A percentile compares a stretch with the other conserved stretches of the same genome.
Evolutionary conservation across 1,140 invertebrate species (phyloP).

Genomic region (Varroa destructor): DNA sequence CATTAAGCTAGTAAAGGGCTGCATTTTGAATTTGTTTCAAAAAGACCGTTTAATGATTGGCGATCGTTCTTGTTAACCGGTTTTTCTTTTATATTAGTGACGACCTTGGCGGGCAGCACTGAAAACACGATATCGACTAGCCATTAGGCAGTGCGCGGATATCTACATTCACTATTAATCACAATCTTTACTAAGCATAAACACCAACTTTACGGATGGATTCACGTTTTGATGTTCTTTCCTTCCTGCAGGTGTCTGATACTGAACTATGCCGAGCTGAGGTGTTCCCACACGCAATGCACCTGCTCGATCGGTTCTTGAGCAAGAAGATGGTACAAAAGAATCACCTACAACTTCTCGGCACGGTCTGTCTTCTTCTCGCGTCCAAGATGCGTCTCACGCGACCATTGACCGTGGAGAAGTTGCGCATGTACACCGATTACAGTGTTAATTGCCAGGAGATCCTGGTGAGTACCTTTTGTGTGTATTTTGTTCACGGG

Average conservation of each 20-base stretch:
- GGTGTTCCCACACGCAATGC: conserved; percentile 75
- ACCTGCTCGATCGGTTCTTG: conserved; percentile 82
- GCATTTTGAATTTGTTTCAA: no score
- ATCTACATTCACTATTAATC: no score
- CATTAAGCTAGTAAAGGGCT: no score
- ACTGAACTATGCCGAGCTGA: conserved; percentile 78
- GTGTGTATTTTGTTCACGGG: no score
- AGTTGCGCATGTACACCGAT: conserved; percentile 77
- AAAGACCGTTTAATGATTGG: no score
- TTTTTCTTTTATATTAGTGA: no score
- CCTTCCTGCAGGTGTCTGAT: conserved; percentile 64
- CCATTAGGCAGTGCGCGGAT: no score
- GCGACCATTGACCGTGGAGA: conserved; percentile 58
- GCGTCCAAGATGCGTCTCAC: conserved; percentile 79
- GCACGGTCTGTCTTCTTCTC: conserved; percentile 70
- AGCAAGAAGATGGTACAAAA: conserved; percentile 56
- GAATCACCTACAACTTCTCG: conserved; percentile 72
- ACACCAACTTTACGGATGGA: no score
- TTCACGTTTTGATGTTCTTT: conserved; percentile 35
- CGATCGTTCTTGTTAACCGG: no score
- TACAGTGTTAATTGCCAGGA: conserved; percentile 69
- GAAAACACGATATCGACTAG: no score
- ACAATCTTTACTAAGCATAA: no score
- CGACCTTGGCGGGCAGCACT: no score
- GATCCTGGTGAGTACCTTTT: conserved; percentile 58